Percentiles rank a stretch among this genome's conserved stretches.
phyloP scores from a whole-genome alignment of 2,113 vertebrate species.

The Panurus biarmicus region DNA sequence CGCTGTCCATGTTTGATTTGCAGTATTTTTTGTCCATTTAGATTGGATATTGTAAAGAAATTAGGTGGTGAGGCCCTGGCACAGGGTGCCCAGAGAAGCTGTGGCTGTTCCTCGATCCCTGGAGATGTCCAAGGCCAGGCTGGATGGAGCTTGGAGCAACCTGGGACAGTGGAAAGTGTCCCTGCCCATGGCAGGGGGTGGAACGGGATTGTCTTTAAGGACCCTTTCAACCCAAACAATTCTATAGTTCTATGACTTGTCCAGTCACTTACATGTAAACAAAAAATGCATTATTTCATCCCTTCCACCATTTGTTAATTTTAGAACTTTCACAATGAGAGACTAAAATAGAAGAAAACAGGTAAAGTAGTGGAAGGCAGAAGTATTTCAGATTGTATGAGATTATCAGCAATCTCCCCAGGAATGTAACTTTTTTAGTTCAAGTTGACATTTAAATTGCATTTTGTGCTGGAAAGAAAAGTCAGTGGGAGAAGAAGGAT shows the following conservation, averaged over 20 bases:
- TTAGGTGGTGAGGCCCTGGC: background rate
- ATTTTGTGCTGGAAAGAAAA: constrained; percentile 48
- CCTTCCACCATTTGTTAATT: background rate
- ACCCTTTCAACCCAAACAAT: background rate
- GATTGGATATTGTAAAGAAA: background rate
- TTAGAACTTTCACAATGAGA: background rate
- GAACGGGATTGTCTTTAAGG: background rate
- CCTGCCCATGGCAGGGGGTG: background rate
- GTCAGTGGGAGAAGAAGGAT: constrained; percentile 48
- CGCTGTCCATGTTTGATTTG: background rate
- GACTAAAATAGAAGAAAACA: background rate
- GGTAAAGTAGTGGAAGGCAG: background rate
- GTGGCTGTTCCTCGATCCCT: background rate
- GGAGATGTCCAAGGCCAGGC: background rate
- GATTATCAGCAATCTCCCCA: background rate
- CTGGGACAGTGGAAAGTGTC: background rate
- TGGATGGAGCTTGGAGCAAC: accelerated
- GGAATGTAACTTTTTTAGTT: constrained; percentile 23
- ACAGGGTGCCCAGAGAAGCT: background rate
- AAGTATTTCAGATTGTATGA: background rate
- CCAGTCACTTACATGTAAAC: background rate
- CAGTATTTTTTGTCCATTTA: background rate
- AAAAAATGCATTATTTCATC: background rate
- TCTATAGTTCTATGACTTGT: background rate
- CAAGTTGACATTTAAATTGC: constrained; percentile 54